A percentile compares a stretch with the other conserved stretches of the same genome.
Evolutionary conservation across 2,797 vertebrate species (phyloP).

Genomic region (Phoxinus dragarum): DNA sequence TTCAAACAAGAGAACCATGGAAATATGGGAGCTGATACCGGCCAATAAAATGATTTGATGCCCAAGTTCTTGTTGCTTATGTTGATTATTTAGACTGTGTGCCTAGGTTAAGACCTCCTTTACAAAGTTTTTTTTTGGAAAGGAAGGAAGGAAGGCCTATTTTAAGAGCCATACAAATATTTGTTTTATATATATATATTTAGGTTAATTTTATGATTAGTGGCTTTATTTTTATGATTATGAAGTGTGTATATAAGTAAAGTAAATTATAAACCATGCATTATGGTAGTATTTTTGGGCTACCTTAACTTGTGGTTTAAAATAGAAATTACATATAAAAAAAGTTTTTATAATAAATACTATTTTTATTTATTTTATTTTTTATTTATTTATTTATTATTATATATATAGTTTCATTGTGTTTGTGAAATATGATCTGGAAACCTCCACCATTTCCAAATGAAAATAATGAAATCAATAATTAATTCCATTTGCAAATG

Average conservation of each 20-base stretch:
- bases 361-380: no score
- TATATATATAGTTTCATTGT: no score
- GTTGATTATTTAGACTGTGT: neutral
- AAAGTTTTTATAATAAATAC: no score
- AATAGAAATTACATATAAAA: neutral
- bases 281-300: neutral
- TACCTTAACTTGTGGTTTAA: neutral
- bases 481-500: neutral
- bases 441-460: neutral
- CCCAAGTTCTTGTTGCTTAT: neutral
- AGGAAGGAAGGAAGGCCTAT: no score
- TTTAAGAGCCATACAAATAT: no score
- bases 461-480: neutral
- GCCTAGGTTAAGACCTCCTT: neutral
- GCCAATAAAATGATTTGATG: neutral
- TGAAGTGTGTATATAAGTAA: no score
- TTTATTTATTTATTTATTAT: no score
- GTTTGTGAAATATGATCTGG: neutral
- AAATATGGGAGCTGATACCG: neutral
- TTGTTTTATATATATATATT: no score
- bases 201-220: no score
- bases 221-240: no score
- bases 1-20: neutral
- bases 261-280: neutral
- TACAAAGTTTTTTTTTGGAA: no score